Evolutionary conservation across 2,113 vertebrate genomes (phyloP), one percentile per base, ranked within the genome.

Genomic region (Chamaea fasciata): DNA sequence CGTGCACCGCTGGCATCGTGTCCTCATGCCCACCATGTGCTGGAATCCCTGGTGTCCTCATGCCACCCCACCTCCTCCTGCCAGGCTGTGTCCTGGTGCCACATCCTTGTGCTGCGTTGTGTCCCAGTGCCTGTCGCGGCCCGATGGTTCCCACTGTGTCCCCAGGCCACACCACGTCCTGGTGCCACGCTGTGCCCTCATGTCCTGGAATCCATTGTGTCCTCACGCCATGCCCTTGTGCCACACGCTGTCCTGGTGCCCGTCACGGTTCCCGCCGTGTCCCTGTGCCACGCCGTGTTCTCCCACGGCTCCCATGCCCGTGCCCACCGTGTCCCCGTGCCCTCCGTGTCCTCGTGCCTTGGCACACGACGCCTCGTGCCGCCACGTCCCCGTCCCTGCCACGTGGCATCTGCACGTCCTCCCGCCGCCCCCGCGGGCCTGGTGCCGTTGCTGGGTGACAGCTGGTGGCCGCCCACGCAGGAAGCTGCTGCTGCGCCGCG

Each of bases 391-490:
- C 7, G 10, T 79, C 62, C 28, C 39, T 6, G 4, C 73, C 90
- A 53, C 56, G 49, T 35, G 52, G 68, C 15, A 17, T 87, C 67
- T 26, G 21, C 10, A 8, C 12, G 77, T 84, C 84, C 49, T 73
- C 27, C 42, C 2, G 75, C 88, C 91, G 9, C 85, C 92, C 57
- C 92, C 92, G 28, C 60, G 63, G 73, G 37, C 73, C 63, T 62
- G 65, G 31, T 30, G 89, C 94, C 13, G 85, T 94, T 94, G 94
- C 92, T 26, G 88, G 89, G 94, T 89, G 94, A 95, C 85, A 47
- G 81, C 57, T 85, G 9, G 35, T 83, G 92, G 71, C 89, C 30
- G 10, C 92, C 92, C 89, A 83, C 92, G 7, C 81, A 8, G 33
- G 89, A 50, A 68, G 77, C 60, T 56, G 94, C 71, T 4, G 50